Evolutionary conservation across 2,888 invertebrate species (phyloP).

Genomic region (Hipparchia semele): DNA sequence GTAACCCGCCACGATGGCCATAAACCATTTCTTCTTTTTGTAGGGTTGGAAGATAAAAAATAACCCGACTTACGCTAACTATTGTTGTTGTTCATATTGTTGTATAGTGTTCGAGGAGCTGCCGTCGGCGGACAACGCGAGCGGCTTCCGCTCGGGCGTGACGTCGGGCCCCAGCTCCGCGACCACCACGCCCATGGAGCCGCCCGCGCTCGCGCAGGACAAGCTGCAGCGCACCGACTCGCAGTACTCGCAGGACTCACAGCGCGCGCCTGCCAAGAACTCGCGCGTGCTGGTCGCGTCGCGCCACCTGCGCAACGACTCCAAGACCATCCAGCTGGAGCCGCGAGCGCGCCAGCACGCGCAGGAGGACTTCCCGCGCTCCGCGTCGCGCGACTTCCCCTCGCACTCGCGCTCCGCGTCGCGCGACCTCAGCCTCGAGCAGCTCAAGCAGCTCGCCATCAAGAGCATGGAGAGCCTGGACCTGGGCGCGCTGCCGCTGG

Average conservation of each 20-base stretch:
- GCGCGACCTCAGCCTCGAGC: conserved; percentile 76
- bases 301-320: conserved; percentile 84
- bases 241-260: conserved; percentile 68
- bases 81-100: conserved; percentile 13
- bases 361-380: conserved; percentile 61
- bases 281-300: conserved; percentile 79
- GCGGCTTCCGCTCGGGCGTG: conserved; percentile 70
- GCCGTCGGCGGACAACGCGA: conserved; percentile 80
- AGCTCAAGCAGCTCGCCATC: conserved; percentile 72
- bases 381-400: conserved; percentile 50
- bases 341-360: conserved; percentile 78
- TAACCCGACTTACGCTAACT: too few species aligned
- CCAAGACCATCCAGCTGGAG: conserved; percentile 85
- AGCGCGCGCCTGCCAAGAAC: conserved; percentile 51
- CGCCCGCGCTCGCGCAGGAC: conserved; percentile 34
- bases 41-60: too few species aligned
- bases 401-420: conserved; percentile 54
- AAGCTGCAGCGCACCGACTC: conserved; percentile 72
- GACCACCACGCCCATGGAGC: conserved; percentile 65
- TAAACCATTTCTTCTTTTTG: too few species aligned
- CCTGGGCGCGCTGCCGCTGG: conserved; percentile 66
- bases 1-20: too few species aligned
- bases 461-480: conserved; percentile 77
- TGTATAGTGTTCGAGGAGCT: conserved; percentile 90
- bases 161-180: conserved; percentile 72